phyloP scores from a whole-genome alignment of 2,113 vertebrate genomes.

The Siniperca knerii region DNA sequence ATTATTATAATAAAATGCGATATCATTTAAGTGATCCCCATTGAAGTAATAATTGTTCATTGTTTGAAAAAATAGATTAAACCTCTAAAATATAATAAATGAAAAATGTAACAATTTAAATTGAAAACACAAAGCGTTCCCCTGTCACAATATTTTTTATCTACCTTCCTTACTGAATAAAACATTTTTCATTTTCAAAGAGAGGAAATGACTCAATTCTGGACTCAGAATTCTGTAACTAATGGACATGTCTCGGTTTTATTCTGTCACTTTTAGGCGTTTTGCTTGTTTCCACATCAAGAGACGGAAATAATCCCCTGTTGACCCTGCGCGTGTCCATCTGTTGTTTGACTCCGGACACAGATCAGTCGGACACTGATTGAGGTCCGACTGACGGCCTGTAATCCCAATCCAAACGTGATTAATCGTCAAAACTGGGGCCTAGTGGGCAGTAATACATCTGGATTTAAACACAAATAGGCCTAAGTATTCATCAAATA shows the following conservation, averaged over 20 bases:
- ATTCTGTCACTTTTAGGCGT: conserved; percentile 17
- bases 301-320: conserved; percentile 64
- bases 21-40: not conserved
- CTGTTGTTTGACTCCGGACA: conserved; percentile 77
- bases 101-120: not conserved
- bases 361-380: conserved; percentile 62
- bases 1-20: not conserved
- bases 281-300: conserved; percentile 27
- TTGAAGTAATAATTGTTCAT: not conserved
- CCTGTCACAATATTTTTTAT: not conserved
- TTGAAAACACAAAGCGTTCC: not conserved
- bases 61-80: not conserved
- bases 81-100: not conserved
- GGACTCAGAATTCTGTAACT: not conserved
- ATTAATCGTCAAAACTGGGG: conserved; percentile 57
- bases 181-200: not conserved
- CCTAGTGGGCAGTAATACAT: not conserved
- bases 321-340: conserved; percentile 69
- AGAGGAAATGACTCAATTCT: not conserved
- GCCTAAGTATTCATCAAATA: not conserved
- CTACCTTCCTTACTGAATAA: not conserved
- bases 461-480: not conserved
- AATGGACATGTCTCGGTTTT: not conserved
- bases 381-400: conserved; percentile 49
- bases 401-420: conserved; percentile 58